A percentile compares a stretch with the other conserved stretches of the same genome.
phyloP scores from a whole-genome alignment of 2,113 vertebrate species.

The Ornithorhynchus anatinus region DNA sequence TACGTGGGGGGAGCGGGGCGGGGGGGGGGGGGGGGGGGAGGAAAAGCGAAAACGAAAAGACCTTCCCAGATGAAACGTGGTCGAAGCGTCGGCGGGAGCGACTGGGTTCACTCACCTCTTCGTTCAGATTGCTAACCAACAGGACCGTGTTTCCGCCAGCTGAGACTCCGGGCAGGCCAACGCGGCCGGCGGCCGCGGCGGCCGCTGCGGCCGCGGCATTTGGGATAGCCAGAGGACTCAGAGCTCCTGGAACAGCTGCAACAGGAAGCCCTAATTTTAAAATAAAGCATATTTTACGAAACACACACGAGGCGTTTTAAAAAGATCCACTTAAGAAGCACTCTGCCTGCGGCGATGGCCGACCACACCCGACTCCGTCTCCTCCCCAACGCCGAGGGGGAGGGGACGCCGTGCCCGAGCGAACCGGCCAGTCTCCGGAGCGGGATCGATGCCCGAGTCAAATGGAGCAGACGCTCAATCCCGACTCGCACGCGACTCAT shows the following conservation, averaged over 20 bases:
- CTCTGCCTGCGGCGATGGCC: slow-evolving; percentile 19
- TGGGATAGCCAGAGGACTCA: slow-evolving; percentile 90
- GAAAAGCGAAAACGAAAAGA: slow-evolving; percentile 63
- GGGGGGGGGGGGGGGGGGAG: slow-evolving; percentile 64
- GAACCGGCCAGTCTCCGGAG: too few relatives aligned
- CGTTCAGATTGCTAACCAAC: slow-evolving; percentile 97
- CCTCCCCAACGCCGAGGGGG: too few relatives aligned
- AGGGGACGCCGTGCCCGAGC: too few relatives aligned
- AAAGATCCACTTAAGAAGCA: slow-evolving; percentile 50
- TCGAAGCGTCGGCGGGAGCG: slow-evolving; percentile 6
- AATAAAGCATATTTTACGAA: slow-evolving; percentile 85
- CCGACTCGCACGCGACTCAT: rapidly evolving
- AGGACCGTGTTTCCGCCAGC: slow-evolving; percentile 88
- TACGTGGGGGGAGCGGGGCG: neutral
- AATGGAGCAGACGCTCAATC: neutral
- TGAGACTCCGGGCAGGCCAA: slow-evolving; percentile 89
- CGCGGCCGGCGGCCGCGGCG: slow-evolving; percentile 92
- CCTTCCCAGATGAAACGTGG: slow-evolving; percentile 64
- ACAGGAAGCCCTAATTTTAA: slow-evolving; percentile 84
- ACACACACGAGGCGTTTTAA: slow-evolving; percentile 75
- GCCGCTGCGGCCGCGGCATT: slow-evolving; percentile 89
- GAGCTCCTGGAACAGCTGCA: slow-evolving; percentile 89
- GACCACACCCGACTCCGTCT: too few relatives aligned
- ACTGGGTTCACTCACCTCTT: slow-evolving; percentile 89
- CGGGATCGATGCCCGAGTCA: too few relatives aligned